Evolutionary conservation across 2,113 vertebrate genomes (phyloP).

Genomic region (Fregetta grallaria): DNA sequence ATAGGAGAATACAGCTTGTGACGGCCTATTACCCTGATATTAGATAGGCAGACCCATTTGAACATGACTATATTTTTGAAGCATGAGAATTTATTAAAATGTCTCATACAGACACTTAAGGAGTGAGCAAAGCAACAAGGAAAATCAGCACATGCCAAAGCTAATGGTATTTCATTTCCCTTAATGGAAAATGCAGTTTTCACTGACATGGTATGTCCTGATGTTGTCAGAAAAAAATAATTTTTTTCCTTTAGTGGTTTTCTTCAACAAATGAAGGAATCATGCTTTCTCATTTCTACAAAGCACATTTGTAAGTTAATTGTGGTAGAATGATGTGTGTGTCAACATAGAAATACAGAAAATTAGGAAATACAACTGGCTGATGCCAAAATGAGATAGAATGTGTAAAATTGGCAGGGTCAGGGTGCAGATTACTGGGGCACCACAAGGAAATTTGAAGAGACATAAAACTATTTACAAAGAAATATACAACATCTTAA

Average conservation of each 20-base stretch:
- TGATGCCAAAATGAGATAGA: not conserved
- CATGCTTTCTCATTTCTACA: not conserved
- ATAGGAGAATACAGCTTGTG: not conserved
- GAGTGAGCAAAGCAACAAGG: not conserved
- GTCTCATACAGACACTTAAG: not conserved
- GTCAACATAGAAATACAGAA: not conserved
- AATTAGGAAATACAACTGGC: not conserved
- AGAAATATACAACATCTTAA: not conserved
- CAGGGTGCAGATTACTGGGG: not conserved
- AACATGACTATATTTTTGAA: not conserved
- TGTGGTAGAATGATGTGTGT: not conserved
- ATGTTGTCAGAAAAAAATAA: not conserved
- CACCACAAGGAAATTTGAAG: not conserved
- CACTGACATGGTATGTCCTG: not conserved
- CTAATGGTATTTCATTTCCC: not conserved
- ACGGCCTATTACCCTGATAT: not conserved
- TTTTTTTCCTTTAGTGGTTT: not conserved
- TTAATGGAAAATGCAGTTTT: not conserved
- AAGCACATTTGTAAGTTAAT: not conserved
- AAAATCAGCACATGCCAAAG: not conserved
- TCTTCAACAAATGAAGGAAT: not conserved
- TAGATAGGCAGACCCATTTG: not conserved
- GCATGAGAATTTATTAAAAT: not conserved
- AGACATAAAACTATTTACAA: not conserved
- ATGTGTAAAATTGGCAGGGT: not conserved